Conservation (phyloP, 2,797 vertebrate genomes). For the Pteropus rufus region DNA sequence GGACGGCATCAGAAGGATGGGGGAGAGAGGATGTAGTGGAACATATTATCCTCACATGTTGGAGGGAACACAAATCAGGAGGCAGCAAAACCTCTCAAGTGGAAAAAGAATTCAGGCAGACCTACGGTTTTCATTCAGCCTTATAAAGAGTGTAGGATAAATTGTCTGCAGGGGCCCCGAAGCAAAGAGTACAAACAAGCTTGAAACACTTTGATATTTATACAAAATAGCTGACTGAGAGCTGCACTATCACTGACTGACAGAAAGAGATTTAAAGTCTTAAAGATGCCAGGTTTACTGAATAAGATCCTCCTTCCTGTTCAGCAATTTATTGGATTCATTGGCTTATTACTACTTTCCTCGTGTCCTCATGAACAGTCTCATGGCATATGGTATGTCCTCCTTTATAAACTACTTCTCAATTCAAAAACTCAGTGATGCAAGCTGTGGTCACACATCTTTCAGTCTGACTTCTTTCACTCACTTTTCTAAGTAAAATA, state of each 20-base stretch:
- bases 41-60: not conserved
- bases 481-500: not conserved
- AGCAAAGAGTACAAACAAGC: not conserved
- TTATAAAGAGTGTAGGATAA: not conserved
- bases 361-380: not conserved
- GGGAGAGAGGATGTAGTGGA: not conserved
- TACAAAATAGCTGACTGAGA: not conserved
- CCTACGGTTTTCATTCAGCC: not conserved
- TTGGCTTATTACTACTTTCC: not conserved
- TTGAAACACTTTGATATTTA: not conserved
- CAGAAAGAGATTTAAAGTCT: slow-evolving; percentile 25
- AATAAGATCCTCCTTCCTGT: not conserved
- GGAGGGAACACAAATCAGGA: not conserved
- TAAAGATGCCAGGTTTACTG: not conserved
- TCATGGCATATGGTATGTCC: not conserved
- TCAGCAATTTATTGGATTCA: not conserved
- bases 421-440: not conserved
- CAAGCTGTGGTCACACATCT: not conserved
- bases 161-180: not conserved
- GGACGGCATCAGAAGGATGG: not conserved
- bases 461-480: not conserved
- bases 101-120: slow-evolving; percentile 10
- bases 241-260: not conserved
- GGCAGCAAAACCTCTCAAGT: not conserved
- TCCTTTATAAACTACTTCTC: not conserved